Percentiles rank a stretch among this genome's conserved stretches.
Evolutionary conservation across 2,113 vertebrate species (phyloP).

Genomic region (Serinus canaria): DNA sequence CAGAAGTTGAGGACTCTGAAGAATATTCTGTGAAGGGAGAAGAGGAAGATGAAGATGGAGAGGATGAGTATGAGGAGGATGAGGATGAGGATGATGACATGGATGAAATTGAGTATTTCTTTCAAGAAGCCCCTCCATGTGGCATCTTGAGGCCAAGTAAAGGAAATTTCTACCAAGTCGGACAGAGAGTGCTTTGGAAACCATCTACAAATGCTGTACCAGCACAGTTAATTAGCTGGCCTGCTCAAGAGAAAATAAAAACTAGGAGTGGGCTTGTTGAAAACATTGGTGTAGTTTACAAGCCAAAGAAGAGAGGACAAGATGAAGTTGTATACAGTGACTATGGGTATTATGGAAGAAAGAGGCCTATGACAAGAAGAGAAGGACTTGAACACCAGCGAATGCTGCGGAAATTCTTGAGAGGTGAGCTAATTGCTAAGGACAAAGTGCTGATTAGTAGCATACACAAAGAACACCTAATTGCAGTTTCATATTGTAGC

Average conservation of each 20-base stretch:
- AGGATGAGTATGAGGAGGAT: constrained; percentile 4
- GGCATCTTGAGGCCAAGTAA: constrained; percentile 10
- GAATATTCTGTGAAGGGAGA: constrained; percentile 56
- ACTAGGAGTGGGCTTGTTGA: neutral
- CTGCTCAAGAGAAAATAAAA: constrained; percentile 48
- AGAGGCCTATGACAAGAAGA: constrained; percentile 10
- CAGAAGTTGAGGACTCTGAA: constrained; percentile 66
- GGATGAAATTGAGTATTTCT: constrained; percentile 52
- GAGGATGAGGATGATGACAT: neutral
- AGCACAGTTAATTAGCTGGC: constrained; percentile 52
- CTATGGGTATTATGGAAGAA: constrained; percentile 34
- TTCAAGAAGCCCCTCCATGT: constrained; percentile 7
- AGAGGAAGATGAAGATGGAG: constrained; percentile 46
- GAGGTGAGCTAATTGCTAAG: constrained; percentile 50
- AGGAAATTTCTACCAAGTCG: constrained; percentile 30
- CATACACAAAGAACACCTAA: neutral
- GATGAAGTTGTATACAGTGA: constrained; percentile 15
- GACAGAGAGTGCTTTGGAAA: constrained; percentile 61
- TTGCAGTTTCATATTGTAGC: neutral
- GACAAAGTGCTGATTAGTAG: neutral
- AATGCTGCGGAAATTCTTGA: constrained; percentile 14
- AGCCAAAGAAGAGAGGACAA: constrained; percentile 30
- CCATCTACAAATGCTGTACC: constrained; percentile 23
- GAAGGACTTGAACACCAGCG: constrained; percentile 32
- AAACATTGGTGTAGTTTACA: constrained; percentile 1